Conservation (phyloP, 1,140 invertebrate species). For the Myzus persicae region DNA sequence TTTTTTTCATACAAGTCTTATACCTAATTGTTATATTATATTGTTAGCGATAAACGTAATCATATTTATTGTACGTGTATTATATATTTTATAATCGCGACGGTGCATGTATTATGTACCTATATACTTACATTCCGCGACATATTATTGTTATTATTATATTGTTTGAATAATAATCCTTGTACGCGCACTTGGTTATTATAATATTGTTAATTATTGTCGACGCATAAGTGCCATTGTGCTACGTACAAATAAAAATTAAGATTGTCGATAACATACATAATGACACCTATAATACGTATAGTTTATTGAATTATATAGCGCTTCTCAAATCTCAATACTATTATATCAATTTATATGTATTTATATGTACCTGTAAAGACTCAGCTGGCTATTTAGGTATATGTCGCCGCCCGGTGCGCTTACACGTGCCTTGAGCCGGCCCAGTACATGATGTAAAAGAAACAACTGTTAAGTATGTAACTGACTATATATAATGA, state of each 20-base stretch:
- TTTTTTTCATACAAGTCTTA: neutral
- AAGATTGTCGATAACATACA: neutral
- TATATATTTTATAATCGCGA: neutral
- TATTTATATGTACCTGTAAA: neutral
- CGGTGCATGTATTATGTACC: no score
- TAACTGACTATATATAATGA: neutral
- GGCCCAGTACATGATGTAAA: no score
- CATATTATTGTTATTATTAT: conserved; percentile 1
- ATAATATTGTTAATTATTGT: conserved; percentile 20
- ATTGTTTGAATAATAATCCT: neutral
- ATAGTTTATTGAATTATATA: neutral
- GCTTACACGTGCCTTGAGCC: no score
- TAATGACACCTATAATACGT: neutral
- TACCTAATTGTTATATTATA: neutral
- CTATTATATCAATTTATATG: no score
- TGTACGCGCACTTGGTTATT: neutral
- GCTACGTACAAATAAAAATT: neutral
- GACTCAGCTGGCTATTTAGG: no score
- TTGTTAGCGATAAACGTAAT: conserved; percentile 1
- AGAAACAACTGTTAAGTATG: neutral
- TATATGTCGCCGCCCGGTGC: no score
- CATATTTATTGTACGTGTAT: neutral
- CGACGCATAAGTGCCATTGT: neutral
- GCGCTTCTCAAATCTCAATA: neutral
- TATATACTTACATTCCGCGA: neutral